Conservation (phyloP, 2,113 vertebrate species). For the Engraulis encrasicolus region DNA sequence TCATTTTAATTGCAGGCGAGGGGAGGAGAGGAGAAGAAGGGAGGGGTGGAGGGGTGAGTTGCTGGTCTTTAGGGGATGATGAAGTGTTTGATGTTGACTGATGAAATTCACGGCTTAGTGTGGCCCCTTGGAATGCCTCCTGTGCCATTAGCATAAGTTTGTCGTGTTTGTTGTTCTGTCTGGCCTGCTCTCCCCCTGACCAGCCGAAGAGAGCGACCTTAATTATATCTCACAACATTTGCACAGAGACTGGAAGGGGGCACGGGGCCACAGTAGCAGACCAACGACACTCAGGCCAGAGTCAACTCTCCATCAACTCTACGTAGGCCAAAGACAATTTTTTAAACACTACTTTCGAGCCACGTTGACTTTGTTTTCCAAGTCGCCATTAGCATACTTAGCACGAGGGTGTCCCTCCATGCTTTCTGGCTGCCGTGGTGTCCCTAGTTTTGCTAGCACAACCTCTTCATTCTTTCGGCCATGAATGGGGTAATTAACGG, state of each 20-base stretch:
- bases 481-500: constrained; percentile 10
- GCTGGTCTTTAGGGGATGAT: constrained; percentile 35
- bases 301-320: no score
- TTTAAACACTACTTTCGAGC: background rate
- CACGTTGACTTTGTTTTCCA: background rate
- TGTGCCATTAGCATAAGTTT: constrained; percentile 28
- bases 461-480: background rate
- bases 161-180: constrained; percentile 15
- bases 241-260: background rate
- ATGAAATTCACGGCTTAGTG: constrained; percentile 33
- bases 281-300: no score
- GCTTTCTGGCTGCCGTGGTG: background rate
- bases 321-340: background rate
- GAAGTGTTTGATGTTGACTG: constrained; percentile 36
- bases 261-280: background rate
- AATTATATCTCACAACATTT: background rate
- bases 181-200: background rate
- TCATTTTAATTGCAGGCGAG: constrained; percentile 41
- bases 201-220: background rate
- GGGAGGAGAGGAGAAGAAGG: no score
- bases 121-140: constrained; percentile 20
- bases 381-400: background rate
- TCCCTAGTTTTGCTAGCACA: background rate
- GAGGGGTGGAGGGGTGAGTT: background rate
- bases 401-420: background rate